Conservation (phyloP, 2,888 invertebrate species). For the Leptinotarsa haldemani region DNA sequence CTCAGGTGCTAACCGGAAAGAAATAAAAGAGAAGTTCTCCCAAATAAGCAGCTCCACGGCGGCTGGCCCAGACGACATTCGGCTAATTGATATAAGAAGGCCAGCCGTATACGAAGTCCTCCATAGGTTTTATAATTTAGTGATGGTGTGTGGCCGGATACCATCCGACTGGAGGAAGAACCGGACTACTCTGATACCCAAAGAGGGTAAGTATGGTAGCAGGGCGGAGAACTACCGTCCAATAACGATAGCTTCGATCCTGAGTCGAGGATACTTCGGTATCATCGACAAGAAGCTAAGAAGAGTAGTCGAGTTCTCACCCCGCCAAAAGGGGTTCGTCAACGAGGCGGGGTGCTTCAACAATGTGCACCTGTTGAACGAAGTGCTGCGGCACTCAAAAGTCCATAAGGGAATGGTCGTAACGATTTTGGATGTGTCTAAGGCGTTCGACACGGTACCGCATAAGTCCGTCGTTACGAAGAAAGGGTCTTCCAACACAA, state of each 20-base stretch:
- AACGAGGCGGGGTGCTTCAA: slow-evolving; percentile 55
- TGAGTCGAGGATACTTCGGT: slow-evolving; percentile 53
- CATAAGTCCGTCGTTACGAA: slow-evolving; percentile 56
- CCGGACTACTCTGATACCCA: slow-evolving; percentile 47
- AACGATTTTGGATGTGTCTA: slow-evolving; percentile 63
- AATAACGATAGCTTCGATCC: slow-evolving; percentile 44
- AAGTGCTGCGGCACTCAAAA: slow-evolving; percentile 52
- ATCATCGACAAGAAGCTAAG: slow-evolving; percentile 52
- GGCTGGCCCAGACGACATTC: too few species aligned
- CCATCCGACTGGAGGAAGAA: not conserved
- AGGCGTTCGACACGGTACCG: too few species aligned
- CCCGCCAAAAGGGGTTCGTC: slow-evolving; percentile 57
- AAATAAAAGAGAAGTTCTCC: too few species aligned
- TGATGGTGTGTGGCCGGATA: too few species aligned
- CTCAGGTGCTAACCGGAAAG: too few species aligned
- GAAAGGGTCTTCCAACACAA: slow-evolving; percentile 56
- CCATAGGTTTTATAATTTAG: too few species aligned
- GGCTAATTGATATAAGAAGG: too few species aligned
- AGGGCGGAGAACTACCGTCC: slow-evolving; percentile 56
- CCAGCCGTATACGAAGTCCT: too few species aligned
- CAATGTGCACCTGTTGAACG: slow-evolving; percentile 53
- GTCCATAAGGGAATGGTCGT: slow-evolving; percentile 56
- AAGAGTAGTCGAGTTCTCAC: slow-evolving; percentile 30
- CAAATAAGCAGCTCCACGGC: too few species aligned
- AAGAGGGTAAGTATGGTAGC: slow-evolving; percentile 54